Percentiles rank a stretch among this genome's conserved stretches.
Conservation (phyloP, 2,113 vertebrate species). For the Sylvietta virens region DNA sequence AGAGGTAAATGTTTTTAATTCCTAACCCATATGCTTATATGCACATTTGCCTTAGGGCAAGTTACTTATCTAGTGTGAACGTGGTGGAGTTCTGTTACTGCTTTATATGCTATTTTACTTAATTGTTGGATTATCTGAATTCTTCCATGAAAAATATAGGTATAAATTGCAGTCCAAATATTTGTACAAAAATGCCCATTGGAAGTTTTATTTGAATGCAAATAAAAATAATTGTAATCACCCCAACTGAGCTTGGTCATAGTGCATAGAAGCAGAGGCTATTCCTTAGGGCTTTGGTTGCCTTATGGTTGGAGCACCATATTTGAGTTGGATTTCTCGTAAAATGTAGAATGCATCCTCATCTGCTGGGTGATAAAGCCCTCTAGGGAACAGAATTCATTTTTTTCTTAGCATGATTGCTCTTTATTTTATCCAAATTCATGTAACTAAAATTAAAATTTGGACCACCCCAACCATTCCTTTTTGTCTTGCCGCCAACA, state of each 20-base stretch:
- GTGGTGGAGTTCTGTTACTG: background rate
- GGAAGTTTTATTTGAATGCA: background rate
- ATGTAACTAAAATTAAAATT: background rate
- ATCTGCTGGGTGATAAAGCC: background rate
- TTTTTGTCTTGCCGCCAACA: background rate
- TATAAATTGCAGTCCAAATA: background rate
- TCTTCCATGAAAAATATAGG: background rate
- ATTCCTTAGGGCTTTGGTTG: background rate
- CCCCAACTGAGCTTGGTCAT: background rate
- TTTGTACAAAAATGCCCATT: background rate
- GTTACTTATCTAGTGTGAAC: background rate
- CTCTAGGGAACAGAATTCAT: background rate
- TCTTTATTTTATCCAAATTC: background rate
- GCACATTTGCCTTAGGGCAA: background rate
- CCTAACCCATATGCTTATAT: background rate
- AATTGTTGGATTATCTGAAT: background rate
- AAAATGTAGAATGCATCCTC: background rate
- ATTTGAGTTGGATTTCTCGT: background rate
- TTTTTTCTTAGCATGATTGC: background rate
- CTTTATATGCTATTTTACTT: background rate
- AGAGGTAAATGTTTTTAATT: background rate
- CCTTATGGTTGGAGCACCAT: background rate
- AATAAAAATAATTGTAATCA: background rate
- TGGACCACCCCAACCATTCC: background rate
- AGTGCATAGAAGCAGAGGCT: background rate